Evolutionary conservation across 2,797 vertebrate genomes (phyloP).

Genomic region (Acanthis flammea): DNA sequence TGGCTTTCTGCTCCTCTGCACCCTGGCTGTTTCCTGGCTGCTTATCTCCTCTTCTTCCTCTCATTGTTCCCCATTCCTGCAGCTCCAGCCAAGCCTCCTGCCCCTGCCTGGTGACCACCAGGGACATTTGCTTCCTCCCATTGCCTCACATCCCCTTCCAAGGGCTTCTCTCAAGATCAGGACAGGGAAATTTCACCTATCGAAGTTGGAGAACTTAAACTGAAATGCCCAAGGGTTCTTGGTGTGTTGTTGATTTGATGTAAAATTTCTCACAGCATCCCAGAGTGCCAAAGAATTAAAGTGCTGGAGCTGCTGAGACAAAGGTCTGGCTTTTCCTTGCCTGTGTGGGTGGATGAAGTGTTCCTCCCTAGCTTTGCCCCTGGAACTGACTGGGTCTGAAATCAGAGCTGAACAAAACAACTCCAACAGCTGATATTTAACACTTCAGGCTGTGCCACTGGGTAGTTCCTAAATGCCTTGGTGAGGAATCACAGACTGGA

Average conservation of each 20-base stretch:
- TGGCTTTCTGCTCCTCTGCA: background rate
- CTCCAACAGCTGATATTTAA: background rate
- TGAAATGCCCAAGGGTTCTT: background rate
- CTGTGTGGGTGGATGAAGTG: background rate
- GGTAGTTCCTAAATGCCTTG: background rate
- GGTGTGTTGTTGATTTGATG: background rate
- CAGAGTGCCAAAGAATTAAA: background rate
- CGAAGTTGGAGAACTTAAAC: background rate
- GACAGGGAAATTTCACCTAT: background rate
- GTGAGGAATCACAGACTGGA: background rate
- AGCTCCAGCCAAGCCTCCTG: background rate
- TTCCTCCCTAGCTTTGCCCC: background rate
- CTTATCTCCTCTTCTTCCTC: background rate
- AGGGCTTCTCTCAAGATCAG: background rate
- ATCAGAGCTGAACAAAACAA: background rate
- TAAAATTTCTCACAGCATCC: background rate
- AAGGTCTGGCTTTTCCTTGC: background rate
- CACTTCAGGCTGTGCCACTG: background rate
- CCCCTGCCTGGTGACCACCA: background rate
- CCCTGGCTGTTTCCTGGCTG: background rate
- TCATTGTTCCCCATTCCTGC: background rate
- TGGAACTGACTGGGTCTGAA: background rate
- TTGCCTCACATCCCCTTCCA: background rate
- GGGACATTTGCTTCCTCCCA: background rate
- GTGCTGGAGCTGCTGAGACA: background rate